Evolutionary conservation across 2,888 invertebrate species (phyloP), one percentile per base, ranked within the genome.

Genomic region (Megaustenia siamemsis): DNA sequence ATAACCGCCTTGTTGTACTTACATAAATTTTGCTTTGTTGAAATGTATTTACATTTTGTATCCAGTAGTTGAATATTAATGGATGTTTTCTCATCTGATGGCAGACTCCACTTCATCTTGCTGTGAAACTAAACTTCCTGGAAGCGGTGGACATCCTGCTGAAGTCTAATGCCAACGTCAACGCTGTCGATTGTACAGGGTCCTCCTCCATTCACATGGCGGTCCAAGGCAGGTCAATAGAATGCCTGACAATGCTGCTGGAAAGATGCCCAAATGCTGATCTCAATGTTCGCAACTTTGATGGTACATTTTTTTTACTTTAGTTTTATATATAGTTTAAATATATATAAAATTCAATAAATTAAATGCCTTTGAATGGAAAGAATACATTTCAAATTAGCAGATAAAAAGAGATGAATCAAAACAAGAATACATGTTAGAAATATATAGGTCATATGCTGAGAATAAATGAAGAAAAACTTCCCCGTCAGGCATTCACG

Each of bases 81-180:
- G n/a, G n/a, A n/a, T n/a, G n/a, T n/a, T n/a, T 40, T 18, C 66
- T 49, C 15, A 38, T 32, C 12, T 76, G 3, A 38, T 35, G 38
- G 24, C 86, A 92, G 92, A 92, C 92, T 1, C 92, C 92, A 3
- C 87, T 92, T 0, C 92, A 92, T 79, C 86, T 92, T 66, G 91
- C 92, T 12, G 89, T 92, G 32, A 88, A 91, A 76, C 88, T 91
- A 40, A 81, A 90, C 40, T 88, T 89, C 66, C 86, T 88, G 45
- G 88, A 89, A 18, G 90, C 90, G 35, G 88, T 92, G 6, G 77
- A 86, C 43, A 87, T 88, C 10, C 83, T 92, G n/a, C 85, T 92
- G 32, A 81, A 86, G 28, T 90, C 90, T 8, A 89, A 89, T 21
- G 89, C 90, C 1, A 89, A 90, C 66, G 89, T 90, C 15, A 91